Evolutionary conservation across 2,797 vertebrate genomes (phyloP).

Genomic region (Acanthiza pusilla): DNA sequence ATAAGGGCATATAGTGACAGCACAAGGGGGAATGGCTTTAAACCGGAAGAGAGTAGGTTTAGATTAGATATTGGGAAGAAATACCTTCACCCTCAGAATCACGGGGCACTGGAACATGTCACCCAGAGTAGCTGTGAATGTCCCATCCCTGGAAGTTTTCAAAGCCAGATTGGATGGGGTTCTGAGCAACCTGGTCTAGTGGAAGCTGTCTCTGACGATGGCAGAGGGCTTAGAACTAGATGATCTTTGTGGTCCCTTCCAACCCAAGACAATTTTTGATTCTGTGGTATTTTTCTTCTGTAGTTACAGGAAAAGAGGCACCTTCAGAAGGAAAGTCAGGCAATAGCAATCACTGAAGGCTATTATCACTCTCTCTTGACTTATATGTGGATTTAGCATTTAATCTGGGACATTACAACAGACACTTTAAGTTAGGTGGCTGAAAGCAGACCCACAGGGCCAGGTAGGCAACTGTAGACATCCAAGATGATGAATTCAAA

Average conservation of each 20-base stretch:
- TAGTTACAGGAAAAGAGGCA: background rate
- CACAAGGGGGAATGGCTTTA: background rate
- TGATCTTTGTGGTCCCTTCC: background rate
- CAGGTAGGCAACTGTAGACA: background rate
- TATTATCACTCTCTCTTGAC: background rate
- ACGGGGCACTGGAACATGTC: rapidly evolving
- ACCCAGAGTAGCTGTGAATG: background rate
- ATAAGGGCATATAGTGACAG: background rate
- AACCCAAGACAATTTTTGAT: background rate
- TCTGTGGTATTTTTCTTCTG: background rate
- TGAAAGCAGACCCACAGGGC: background rate
- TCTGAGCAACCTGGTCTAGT: background rate
- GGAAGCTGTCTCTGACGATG: background rate
- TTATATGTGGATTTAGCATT: background rate
- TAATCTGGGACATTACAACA: background rate
- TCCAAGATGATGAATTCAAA: background rate
- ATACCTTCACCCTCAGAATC: background rate
- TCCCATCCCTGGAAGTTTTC: background rate
- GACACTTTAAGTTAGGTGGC: background rate
- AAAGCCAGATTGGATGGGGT: background rate
- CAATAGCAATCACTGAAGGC: background rate
- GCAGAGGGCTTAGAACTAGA: background rate
- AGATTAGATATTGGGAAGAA: background rate
- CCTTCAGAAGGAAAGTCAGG: background rate
- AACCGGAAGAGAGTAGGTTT: background rate